These are phyloP conservation scores for Catocala nupta DNA, from an alignment of 2,888 invertebrate genomes.

Conservation along the genomic window DNA sequence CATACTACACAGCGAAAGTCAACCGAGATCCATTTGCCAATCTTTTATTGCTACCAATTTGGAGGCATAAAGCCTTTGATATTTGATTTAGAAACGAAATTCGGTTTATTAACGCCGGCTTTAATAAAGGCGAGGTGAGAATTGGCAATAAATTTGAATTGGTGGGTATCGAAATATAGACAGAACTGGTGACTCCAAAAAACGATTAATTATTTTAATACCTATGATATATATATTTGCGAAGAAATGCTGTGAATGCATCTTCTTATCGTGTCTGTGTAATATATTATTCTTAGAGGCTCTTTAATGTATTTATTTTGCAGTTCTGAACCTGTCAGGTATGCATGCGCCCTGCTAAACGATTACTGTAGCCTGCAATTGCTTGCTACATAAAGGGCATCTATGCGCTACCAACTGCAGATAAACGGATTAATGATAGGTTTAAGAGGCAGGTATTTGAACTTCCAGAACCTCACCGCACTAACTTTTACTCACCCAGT, in stretches of 20 bases:
- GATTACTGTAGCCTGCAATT: no score
- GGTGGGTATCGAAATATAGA: conserved; percentile 10
- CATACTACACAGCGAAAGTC: conserved; percentile 24
- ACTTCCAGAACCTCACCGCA: no score
- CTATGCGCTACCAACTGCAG: no score
- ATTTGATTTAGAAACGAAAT: conserved; percentile 61
- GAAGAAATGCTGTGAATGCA: not conserved
- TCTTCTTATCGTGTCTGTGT: not conserved
- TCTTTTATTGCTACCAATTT: conserved; percentile 51
- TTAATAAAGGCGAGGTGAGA: conserved; percentile 41
- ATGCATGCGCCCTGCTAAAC: no score
- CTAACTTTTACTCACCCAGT: no score
- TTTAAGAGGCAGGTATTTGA: no score
- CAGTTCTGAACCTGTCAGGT: no score
- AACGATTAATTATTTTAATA: conserved; percentile 8
- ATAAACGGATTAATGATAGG: no score
- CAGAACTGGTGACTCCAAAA: not conserved
- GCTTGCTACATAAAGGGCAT: no score
- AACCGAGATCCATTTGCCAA: conserved; percentile 40
- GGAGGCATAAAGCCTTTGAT: conserved; percentile 51
- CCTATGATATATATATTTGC: not conserved
- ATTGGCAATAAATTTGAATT: conserved; percentile 20
- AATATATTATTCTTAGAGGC: no score
- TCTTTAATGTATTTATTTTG: no score
- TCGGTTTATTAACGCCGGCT: conserved; percentile 53